A percentile compares a stretch with the other conserved stretches of the same genome.
Evolutionary conservation across 2,797 vertebrate species (phyloP).

Genomic region (Pelodytes ibericus): DNA sequence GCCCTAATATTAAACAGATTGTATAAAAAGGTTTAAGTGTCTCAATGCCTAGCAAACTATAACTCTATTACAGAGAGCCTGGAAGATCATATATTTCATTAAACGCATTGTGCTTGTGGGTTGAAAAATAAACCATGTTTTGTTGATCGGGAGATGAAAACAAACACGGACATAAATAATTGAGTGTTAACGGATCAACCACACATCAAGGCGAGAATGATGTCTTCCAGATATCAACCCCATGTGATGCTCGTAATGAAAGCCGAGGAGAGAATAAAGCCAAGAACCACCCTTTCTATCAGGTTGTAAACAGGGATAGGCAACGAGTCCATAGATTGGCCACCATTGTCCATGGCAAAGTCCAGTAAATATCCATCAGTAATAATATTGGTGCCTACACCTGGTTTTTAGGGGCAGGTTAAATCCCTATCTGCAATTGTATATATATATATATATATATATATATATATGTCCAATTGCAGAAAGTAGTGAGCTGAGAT

Average conservation of each 20-base stretch:
- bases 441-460: no score
- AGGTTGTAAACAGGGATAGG: no score
- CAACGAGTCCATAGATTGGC: no score
- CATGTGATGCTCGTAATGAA: not conserved
- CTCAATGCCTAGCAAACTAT: not conserved
- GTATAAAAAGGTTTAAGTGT: not conserved
- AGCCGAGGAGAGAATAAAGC: not conserved
- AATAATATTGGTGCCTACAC: no score
- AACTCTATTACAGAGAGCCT: not conserved
- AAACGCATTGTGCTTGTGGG: not conserved
- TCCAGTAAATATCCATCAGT: no score
- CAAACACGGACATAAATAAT: no score
- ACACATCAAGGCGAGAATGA: not conserved
- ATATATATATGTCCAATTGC: no score
- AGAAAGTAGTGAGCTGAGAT: no score
- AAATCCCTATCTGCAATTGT: no score
- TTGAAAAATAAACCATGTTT: not conserved
- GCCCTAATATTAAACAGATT: slow-evolving; percentile 14
- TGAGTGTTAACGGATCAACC: not conserved
- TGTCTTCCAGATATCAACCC: not conserved
- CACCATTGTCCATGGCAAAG: no score
- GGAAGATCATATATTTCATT: not conserved
- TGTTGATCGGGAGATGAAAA: not conserved
- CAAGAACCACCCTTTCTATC: not conserved
- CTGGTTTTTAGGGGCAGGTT: no score